phyloP scores from a whole-genome alignment of 2,888 invertebrate species.

The Chirona hameri region DNA sequence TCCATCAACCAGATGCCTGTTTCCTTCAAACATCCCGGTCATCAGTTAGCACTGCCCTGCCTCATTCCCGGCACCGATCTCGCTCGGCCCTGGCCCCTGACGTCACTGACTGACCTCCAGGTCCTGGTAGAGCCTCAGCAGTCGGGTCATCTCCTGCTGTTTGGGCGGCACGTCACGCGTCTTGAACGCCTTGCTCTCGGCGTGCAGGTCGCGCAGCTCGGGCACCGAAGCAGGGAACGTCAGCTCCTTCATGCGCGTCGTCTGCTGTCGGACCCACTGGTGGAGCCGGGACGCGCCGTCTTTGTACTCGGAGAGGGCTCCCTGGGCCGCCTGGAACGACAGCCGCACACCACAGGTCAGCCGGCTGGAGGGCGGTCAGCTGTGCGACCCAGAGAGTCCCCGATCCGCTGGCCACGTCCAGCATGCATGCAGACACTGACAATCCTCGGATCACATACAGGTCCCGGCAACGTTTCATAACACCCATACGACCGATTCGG shows the following conservation, averaged over 20 bases:
- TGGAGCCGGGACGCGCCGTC: conserved; percentile 81
- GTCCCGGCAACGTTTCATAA: no score
- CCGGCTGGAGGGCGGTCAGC: no score
- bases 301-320: conserved; percentile 84
- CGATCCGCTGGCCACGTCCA: no score
- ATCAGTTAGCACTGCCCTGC: no score
- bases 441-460: no score
- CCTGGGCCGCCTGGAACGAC: conserved; percentile 66
- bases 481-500: no score
- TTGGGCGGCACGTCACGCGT: conserved; percentile 90
- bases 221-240: conserved; percentile 55
- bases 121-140: conserved; percentile 80
- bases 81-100: no score
- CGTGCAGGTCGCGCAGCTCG: conserved; percentile 90
- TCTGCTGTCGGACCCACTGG: conserved; percentile 88
- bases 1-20: no score
- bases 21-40: no score
- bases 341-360: background rate
- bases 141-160: conserved; percentile 82
- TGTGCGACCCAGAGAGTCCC: no score
- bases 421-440: no score
- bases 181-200: conserved; percentile 87
- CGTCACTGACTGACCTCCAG: conserved; percentile 55
- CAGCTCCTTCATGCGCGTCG: conserved; percentile 65
- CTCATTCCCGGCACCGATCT: no score